A percentile compares a stretch with the other conserved stretches of the same genome.
Conservation (phyloP, 2,888 invertebrate species). For the Campopleginae sp. region DNA sequence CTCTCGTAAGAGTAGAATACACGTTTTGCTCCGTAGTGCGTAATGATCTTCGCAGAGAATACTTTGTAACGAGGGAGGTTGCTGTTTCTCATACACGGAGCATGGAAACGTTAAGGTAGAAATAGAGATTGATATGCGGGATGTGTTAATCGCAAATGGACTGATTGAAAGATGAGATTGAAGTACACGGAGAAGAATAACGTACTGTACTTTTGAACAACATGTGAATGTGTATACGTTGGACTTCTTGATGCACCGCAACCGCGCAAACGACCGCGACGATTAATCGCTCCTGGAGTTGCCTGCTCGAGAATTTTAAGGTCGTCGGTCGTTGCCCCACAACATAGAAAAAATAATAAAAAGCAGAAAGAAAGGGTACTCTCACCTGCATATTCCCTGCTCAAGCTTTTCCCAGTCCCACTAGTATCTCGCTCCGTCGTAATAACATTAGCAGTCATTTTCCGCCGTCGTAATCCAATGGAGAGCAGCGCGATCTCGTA, state of each 20-base stretch:
- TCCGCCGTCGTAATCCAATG: background rate
- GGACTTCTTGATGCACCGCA: constrained; percentile 41
- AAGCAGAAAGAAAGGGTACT: constrained; percentile 42
- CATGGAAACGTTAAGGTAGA: background rate
- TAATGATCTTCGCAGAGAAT: background rate
- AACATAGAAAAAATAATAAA: constrained; percentile 22
- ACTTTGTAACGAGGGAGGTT: background rate
- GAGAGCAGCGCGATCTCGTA: constrained; percentile 42
- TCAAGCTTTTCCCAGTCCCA: constrained; percentile 54
- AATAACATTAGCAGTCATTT: constrained; percentile 1
- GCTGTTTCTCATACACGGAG: background rate
- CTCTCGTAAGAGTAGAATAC: background rate
- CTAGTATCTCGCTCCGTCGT: constrained; percentile 28
- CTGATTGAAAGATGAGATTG: background rate
- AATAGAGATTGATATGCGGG: background rate
- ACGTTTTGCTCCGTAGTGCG: background rate
- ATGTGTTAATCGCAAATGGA: constrained; percentile 26
- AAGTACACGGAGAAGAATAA: background rate
- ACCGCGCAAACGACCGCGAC: constrained; percentile 58
- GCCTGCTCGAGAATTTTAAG: constrained; percentile 73
- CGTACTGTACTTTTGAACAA: constrained; percentile 8
- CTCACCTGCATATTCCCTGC: constrained; percentile 52
- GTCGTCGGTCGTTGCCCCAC: constrained; percentile 74
- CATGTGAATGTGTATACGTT: constrained; percentile 3
- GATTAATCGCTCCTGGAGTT: constrained; percentile 60